A percentile compares a stretch with the other conserved stretches of the same genome.
These are phyloP conservation scores for Agapornis canus DNA, from an alignment of 2,797 vertebrate genomes.

Conservation along the genomic window DNA sequence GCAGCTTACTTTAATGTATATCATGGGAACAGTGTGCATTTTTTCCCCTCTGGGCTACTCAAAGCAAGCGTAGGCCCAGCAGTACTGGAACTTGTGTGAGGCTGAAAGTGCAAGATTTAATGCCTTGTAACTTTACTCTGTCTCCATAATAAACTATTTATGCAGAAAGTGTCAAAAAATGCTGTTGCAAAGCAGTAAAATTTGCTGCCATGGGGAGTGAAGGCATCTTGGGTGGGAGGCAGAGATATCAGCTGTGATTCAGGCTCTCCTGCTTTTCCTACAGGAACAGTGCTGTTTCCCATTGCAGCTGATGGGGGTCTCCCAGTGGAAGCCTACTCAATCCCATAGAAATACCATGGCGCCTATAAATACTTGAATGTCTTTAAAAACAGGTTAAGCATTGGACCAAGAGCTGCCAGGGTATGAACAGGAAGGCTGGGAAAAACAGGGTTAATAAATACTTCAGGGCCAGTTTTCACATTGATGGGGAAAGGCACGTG, in stretches of 20 bases:
- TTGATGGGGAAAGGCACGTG: not conserved
- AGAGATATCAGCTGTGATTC: not conserved
- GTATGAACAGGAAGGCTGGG: not conserved
- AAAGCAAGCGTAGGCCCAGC: conserved; percentile 32
- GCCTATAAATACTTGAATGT: not conserved
- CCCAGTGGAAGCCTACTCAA: not conserved
- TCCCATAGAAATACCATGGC: not conserved
- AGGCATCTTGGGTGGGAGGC: not conserved
- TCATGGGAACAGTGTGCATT: not conserved
- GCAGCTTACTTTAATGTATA: conserved; percentile 23
- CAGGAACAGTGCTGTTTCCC: not conserved
- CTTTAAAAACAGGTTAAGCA: not conserved
- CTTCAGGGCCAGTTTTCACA: not conserved
- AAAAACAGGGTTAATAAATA: not conserved
- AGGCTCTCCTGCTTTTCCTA: not conserved
- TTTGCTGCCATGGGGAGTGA: not conserved
- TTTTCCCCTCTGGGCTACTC: not conserved
- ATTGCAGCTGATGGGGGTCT: not conserved
- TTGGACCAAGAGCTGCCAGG: not conserved
- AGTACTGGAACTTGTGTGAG: not conserved
- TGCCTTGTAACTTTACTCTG: conserved; percentile 36
- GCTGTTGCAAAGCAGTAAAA: not conserved
- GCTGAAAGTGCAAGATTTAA: conserved; percentile 44
- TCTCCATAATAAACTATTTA: not conserved
- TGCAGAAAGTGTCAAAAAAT: not conserved